Evolutionary conservation across 2,797 vertebrate genomes (phyloP).

Genomic region (Antrozous pallidus): DNA sequence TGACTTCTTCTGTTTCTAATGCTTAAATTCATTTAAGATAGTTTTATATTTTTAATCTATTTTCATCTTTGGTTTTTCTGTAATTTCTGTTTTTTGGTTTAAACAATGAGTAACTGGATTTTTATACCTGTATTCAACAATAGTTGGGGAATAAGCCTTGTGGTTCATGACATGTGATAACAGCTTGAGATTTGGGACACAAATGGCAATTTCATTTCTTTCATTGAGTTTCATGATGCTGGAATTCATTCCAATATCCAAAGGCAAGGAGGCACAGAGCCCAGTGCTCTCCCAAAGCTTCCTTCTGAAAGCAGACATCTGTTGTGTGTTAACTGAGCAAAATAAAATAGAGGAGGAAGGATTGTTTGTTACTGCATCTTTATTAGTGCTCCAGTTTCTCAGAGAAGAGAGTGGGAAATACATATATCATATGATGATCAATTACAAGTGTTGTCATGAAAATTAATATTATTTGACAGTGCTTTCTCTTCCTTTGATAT

Average conservation of each 20-base stretch:
- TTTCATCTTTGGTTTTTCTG: background rate
- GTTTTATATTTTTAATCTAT: background rate
- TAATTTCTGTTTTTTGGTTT: slow-evolving; percentile 6
- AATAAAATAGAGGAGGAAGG: background rate
- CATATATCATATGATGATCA: background rate
- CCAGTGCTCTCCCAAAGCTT: slow-evolving; percentile 6
- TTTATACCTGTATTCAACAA: background rate
- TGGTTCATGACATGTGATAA: background rate
- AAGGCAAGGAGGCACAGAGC: slow-evolving; percentile 47
- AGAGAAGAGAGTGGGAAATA: background rate
- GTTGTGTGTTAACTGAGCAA: slow-evolving; percentile 42
- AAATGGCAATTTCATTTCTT: background rate
- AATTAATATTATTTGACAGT: background rate
- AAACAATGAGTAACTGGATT: background rate
- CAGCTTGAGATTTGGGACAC: background rate
- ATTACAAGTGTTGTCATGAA: background rate
- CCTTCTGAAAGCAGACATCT: slow-evolving; percentile 57
- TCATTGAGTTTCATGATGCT: slow-evolving; percentile 3
- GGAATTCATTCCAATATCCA: slow-evolving; percentile 27
- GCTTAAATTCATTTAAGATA: background rate
- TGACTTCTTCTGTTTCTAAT: background rate
- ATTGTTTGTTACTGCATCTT: background rate
- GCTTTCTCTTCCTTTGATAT: slow-evolving; percentile 21
- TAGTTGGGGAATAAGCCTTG: background rate
- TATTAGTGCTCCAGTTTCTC: background rate